Conservation (phyloP, 2,113 vertebrate species). For the Cromileptes altivelis region DNA sequence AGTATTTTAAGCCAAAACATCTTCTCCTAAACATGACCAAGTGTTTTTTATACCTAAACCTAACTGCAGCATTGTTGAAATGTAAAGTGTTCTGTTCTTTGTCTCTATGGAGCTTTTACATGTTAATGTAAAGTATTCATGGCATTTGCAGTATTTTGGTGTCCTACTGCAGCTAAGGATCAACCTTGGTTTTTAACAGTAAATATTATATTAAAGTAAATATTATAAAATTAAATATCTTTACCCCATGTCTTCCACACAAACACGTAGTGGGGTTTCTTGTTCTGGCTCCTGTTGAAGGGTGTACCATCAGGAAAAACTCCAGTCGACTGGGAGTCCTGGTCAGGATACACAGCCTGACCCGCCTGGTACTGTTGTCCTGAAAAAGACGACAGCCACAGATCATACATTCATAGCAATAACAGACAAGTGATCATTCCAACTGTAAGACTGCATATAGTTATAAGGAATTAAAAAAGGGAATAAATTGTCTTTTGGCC, state of each 20-base stretch:
- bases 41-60: too few relatives aligned
- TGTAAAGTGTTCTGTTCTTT: constrained; percentile 1
- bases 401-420: neutral
- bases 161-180: neutral
- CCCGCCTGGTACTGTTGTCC: constrained; percentile 86
- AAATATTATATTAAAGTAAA: neutral
- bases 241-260: constrained; percentile 96
- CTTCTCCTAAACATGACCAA: too few relatives aligned
- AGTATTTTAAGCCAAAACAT: too few relatives aligned
- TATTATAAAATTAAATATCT: constrained; percentile 9
- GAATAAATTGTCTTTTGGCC: neutral
- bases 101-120: constrained; percentile 1
- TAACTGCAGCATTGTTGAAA: too few relatives aligned
- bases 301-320: constrained; percentile 90
- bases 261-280: constrained; percentile 88
- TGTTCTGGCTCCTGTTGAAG: constrained; percentile 76
- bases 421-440: neutral
- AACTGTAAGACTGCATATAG: neutral
- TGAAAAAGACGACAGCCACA: constrained; percentile 55
- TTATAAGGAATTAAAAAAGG: neutral
- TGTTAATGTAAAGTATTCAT: neutral
- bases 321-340: constrained; percentile 67
- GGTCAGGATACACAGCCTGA: constrained; percentile 88
- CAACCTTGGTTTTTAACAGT: neutral
- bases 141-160: neutral